These are phyloP conservation scores for Leptarthrus brevirostris DNA, from an alignment of 2,888 invertebrate species.

Conservation along the genomic window DNA sequence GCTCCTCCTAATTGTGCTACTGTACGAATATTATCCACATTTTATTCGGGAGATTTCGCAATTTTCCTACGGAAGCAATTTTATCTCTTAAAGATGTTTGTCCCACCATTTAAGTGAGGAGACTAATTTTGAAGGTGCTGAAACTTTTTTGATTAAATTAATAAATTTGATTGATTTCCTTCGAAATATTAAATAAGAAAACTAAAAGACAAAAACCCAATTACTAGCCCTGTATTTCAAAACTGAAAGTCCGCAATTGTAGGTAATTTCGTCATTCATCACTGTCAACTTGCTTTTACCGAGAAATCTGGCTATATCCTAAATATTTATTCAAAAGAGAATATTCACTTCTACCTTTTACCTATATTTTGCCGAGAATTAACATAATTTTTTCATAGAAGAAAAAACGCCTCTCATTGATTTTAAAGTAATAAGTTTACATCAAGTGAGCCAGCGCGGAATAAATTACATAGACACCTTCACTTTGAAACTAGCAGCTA, in stretches of 20 bases:
- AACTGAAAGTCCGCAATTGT: too few species aligned
- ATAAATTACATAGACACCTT: conserved; percentile 18
- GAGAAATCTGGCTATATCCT: too few species aligned
- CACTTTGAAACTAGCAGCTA: conserved; percentile 24
- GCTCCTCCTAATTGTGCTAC: background rate
- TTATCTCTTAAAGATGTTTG: background rate
- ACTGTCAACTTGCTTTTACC: too few species aligned
- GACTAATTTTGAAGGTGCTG: background rate
- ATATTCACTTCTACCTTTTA: too few species aligned
- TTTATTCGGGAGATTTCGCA: background rate
- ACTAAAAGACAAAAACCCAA: too few species aligned
- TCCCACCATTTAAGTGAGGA: background rate
- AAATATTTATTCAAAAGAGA: too few species aligned
- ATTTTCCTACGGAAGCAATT: conserved; percentile 7
- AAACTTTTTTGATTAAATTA: conserved; percentile 29
- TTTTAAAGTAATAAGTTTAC: conserved; percentile 7
- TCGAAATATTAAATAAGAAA: too few species aligned
- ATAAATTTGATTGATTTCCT: conserved; percentile 26
- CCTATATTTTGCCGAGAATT: too few species aligned
- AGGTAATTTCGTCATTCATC: too few species aligned
- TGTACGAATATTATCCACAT: background rate
- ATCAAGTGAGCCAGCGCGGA: conserved; percentile 6
- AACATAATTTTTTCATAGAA: too few species aligned
- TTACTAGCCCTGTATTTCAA: too few species aligned
- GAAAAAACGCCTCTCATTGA: background rate